A percentile compares a stretch with the other conserved stretches of the same genome.
These are phyloP conservation scores for Catostomus latipinnis DNA, from an alignment of 2,797 vertebrate species.

Conservation along the genomic window DNA sequence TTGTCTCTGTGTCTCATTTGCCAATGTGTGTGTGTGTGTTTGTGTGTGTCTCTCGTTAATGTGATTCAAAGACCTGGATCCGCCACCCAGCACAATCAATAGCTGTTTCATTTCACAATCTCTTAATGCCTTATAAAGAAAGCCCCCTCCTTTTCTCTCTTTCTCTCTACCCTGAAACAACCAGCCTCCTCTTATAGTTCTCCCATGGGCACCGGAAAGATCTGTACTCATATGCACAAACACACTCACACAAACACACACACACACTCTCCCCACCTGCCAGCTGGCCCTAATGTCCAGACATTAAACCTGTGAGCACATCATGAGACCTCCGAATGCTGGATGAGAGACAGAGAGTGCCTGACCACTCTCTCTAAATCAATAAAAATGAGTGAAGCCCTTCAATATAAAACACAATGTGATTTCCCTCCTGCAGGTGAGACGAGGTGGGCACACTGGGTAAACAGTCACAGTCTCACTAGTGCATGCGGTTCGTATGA, in stretches of 20 bases:
- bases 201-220: constrained; percentile 67
- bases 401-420: constrained; percentile 57
- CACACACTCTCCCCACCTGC: constrained; percentile 44
- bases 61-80: constrained; percentile 81
- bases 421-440: constrained; percentile 55
- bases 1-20: constrained; percentile 57
- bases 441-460: constrained; percentile 21
- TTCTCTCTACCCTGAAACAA: constrained; percentile 64
- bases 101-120: constrained; percentile 83
- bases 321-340: constrained; percentile 36
- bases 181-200: constrained; percentile 63
- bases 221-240: constrained; percentile 40
- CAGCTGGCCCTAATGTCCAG: constrained; percentile 65
- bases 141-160: constrained; percentile 59
- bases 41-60: constrained; percentile 75
- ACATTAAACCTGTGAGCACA: constrained; percentile 62
- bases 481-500: background rate
- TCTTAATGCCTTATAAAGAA: constrained; percentile 80
- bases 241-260: constrained; percentile 49
- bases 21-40: constrained; percentile 49
- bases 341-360: constrained; percentile 47
- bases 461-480: constrained; percentile 17
- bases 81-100: constrained; percentile 82
- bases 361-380: constrained; percentile 57
- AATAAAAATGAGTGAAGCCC: constrained; percentile 57